These are phyloP conservation scores for Pampus argenteus DNA, from an alignment of 2,797 vertebrate genomes.

Conservation along the genomic window DNA sequence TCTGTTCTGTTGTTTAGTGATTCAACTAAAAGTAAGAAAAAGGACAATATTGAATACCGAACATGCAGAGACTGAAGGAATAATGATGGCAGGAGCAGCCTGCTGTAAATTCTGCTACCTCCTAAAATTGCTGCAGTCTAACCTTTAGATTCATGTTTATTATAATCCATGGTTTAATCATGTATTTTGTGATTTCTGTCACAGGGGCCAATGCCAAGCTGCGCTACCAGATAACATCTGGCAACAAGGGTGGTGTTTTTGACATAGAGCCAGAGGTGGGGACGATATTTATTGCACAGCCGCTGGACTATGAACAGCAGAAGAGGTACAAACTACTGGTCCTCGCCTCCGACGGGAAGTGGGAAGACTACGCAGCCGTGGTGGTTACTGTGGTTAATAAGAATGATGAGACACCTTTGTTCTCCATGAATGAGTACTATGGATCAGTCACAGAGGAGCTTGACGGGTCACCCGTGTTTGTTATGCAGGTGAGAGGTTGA, in stretches of 20 bases:
- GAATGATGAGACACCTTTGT: constrained; percentile 92
- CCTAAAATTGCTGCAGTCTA: constrained; percentile 10
- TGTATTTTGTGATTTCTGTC: constrained; percentile 41
- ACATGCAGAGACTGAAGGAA: constrained; percentile 1
- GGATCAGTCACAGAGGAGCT: constrained; percentile 92
- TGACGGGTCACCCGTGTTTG: constrained; percentile 89
- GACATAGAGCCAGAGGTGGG: constrained; percentile 92
- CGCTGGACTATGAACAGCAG: constrained; percentile 91
- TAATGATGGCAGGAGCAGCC: constrained; percentile 9
- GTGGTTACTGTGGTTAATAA: constrained; percentile 91
- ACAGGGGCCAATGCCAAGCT: constrained; percentile 91
- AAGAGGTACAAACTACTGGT: constrained; percentile 90
- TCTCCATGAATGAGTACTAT: constrained; percentile 91
- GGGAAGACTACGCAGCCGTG: constrained; percentile 90
- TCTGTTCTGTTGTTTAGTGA: constrained; percentile 36
- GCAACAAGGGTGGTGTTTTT: constrained; percentile 89
- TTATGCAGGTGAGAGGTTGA: constrained; percentile 86
- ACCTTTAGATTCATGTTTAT: constrained; percentile 10
- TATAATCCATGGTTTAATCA: constrained; percentile 5
- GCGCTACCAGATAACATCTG: constrained; percentile 92
- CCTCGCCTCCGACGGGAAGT: constrained; percentile 92
- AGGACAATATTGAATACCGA: not conserved
- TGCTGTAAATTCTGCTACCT: constrained; percentile 8
- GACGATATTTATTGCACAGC: constrained; percentile 89
- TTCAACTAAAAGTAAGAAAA: constrained; percentile 22